A percentile compares a stretch with the other conserved stretches of the same genome.
These are phyloP conservation scores for Eulimnadia texana DNA, from an alignment of 1,140 invertebrate species.

Conservation along the genomic window DNA sequence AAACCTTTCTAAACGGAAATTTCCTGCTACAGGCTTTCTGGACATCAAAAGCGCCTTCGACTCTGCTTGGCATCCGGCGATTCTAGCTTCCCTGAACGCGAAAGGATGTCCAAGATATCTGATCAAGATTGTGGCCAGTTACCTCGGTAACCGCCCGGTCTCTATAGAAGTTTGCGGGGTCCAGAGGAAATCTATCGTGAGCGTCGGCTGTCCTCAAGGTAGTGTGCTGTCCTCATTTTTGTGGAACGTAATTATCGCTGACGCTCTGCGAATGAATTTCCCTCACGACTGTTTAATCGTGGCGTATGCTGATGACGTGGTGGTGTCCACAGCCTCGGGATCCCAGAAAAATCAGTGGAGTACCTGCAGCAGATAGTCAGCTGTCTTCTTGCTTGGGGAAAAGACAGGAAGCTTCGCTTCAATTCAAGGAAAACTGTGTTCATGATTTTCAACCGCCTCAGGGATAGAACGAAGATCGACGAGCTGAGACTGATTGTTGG, in stretches of 20 bases:
- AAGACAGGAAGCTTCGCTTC: background rate
- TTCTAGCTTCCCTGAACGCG: background rate
- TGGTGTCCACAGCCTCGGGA: background rate
- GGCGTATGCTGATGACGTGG: background rate
- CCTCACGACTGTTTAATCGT: background rate
- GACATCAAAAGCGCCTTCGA: constrained; percentile 19
- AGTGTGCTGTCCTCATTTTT: background rate
- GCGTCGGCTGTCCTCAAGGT: background rate
- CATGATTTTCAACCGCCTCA: background rate
- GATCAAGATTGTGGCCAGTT: background rate
- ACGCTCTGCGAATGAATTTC: background rate
- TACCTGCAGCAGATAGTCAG: background rate
- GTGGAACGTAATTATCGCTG: background rate
- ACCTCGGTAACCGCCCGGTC: background rate
- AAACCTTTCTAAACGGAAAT: constrained; percentile 20
- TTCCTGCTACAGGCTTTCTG: constrained; percentile 21
- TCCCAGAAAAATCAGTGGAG: background rate
- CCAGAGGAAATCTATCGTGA: background rate
- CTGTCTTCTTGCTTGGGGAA: background rate
- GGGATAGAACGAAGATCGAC: too few relatives aligned
- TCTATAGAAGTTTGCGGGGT: background rate
- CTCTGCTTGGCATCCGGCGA: background rate
- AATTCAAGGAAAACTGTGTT: background rate
- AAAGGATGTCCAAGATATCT: background rate
- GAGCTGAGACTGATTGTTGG: too few relatives aligned